Percentiles rank a stretch among this genome's conserved stretches.
Evolutionary conservation across 2,797 vertebrate genomes (phyloP).

Genomic region (Chiloscyllium punctatum): DNA sequence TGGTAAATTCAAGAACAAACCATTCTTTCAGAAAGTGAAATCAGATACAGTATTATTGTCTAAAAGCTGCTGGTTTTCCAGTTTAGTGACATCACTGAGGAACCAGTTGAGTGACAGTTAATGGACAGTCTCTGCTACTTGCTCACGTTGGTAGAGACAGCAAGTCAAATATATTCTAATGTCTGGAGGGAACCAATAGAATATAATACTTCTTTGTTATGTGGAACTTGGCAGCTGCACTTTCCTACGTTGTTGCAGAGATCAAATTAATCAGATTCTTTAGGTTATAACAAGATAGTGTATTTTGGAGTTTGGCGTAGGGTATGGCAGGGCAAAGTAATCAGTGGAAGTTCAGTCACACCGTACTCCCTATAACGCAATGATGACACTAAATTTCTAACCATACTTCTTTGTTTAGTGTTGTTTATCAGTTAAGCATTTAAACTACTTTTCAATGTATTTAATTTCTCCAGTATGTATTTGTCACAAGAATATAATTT

Average conservation of each 20-base stretch:
- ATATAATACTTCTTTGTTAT: not conserved
- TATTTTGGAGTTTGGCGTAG: not conserved
- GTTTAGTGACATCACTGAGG: slow-evolving; percentile 17
- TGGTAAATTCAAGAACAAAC: slow-evolving; percentile 20
- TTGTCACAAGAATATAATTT: not conserved
- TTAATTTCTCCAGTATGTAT: not conserved
- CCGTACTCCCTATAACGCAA: not conserved
- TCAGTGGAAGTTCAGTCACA: not conserved
- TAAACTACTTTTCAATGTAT: not conserved
- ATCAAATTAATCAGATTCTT: not conserved
- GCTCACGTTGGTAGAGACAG: not conserved
- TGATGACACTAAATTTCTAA: not conserved
- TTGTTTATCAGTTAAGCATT: not conserved
- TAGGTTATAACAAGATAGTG: not conserved
- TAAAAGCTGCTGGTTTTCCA: not conserved
- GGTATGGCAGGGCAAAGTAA: not conserved
- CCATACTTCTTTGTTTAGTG: not conserved
- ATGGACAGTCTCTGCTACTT: not conserved
- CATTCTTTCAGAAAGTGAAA: slow-evolving; percentile 13
- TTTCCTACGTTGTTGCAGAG: not conserved
- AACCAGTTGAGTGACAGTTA: not conserved
- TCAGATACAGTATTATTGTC: not conserved
- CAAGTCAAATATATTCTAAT: not conserved
- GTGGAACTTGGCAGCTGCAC: not conserved
- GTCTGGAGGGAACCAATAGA: not conserved